phyloP scores from a whole-genome alignment of 2,888 invertebrate genomes.

The Glyphotaelius pellucidus region DNA sequence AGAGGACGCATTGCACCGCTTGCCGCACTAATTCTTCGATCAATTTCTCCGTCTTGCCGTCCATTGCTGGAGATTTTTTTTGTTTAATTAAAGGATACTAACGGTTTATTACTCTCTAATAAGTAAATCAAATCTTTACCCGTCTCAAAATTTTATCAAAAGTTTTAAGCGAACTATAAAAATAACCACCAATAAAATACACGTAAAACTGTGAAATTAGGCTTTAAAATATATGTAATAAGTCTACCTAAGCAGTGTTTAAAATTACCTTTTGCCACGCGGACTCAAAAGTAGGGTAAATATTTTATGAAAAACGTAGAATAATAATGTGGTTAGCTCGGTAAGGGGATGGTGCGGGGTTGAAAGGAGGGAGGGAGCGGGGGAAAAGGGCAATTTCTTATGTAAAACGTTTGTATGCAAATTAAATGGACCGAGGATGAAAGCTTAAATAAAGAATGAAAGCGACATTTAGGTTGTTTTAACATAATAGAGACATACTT shows the following conservation, averaged over 20 bases:
- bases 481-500: slow-evolving; percentile 55
- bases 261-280: slow-evolving; percentile 44
- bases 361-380: not conserved
- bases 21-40: no score
- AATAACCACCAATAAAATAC: not conserved
- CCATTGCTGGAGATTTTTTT: no score
- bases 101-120: not conserved
- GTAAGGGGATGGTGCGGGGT: not conserved
- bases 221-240: slow-evolving; percentile 12
- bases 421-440: slow-evolving; percentile 63
- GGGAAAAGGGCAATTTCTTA: slow-evolving; percentile 46
- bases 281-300: slow-evolving; percentile 11
- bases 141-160: not conserved
- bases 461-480: slow-evolving; percentile 55
- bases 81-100: no score
- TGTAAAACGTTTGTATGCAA: slow-evolving; percentile 63
- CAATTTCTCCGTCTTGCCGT: no score
- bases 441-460: slow-evolving; percentile 60
- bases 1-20: no score
- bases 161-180: not conserved
- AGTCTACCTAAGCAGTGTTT: slow-evolving; percentile 12
- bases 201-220: not conserved
- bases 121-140: not conserved
- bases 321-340: slow-evolving; percentile 53
- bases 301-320: slow-evolving; percentile 54